phyloP scores from a whole-genome alignment of 2,113 vertebrate genomes.

The Telmatochromis sp. region DNA sequence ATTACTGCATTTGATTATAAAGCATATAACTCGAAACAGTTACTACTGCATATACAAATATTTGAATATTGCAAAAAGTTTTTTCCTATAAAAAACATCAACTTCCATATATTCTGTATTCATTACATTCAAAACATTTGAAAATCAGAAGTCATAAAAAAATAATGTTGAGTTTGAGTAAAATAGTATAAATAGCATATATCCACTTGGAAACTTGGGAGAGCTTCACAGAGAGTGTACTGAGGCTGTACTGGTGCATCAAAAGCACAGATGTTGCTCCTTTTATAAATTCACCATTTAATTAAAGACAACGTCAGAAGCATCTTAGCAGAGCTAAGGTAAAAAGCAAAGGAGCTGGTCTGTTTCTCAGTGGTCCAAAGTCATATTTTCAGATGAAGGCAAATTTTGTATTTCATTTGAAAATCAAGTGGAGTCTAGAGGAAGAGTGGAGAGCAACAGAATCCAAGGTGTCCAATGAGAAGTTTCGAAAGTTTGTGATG shows the following conservation, averaged over 20 bases:
- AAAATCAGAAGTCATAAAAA: not conserved
- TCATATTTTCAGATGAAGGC: not conserved
- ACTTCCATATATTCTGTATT: not conserved
- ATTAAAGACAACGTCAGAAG: not conserved
- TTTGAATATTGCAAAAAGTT: not conserved
- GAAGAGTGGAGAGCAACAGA: not conserved
- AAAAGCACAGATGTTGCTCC: not conserved
- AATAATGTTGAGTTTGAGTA: not conserved
- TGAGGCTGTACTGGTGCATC: not conserved
- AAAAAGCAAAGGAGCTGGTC: not conserved
- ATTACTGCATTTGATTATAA: not conserved
- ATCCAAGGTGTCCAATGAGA: not conserved
- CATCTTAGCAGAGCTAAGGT: not conserved
- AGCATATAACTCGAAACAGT: not conserved
- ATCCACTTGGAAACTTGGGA: not conserved
- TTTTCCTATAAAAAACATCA: not conserved
- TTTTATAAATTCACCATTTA: not conserved
- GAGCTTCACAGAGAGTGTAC: not conserved
- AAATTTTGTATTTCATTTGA: not conserved
- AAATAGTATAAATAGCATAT: not conserved
- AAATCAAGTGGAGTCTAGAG: not conserved
- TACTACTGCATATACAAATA: not conserved
- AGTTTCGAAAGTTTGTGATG: not conserved
- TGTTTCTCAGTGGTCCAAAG: not conserved
- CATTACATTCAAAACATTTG: not conserved